phyloP scores from a whole-genome alignment of 1,140 invertebrate species.

The Calliphora vicina region DNA sequence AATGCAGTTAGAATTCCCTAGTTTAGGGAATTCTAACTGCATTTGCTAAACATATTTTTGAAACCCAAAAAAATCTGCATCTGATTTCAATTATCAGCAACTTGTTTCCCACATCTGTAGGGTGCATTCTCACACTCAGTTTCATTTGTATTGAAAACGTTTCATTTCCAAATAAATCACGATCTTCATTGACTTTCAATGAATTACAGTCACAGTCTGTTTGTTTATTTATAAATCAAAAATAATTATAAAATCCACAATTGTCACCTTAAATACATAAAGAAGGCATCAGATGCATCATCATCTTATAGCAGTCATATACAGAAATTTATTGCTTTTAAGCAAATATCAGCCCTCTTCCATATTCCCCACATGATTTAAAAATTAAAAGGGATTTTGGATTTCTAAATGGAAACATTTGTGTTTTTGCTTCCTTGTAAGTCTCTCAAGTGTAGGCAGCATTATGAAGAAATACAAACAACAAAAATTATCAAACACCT shows the following conservation, averaged over 20 bases:
- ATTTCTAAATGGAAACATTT: background rate
- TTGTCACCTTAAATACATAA: background rate
- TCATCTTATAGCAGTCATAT: background rate
- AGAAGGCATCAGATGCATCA: background rate
- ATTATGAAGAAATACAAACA: background rate
- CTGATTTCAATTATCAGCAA: no score
- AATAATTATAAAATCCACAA: background rate
- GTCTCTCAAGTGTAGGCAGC: background rate
- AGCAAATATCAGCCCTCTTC: no score
- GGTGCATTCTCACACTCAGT: background rate
- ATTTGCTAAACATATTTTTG: background rate
- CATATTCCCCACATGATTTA: no score
- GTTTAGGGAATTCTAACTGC: background rate
- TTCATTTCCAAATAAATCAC: background rate
- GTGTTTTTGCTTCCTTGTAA: background rate
- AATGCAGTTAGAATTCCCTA: background rate
- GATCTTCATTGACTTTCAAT: slow-evolving; percentile 8
- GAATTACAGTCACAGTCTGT: background rate
- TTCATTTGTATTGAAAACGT: background rate
- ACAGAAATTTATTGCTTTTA: no score
- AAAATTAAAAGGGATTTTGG: background rate
- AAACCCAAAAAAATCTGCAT: no score
- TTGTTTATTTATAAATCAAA: slow-evolving; percentile 1
- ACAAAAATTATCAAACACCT: no score
- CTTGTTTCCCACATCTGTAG: background rate